Conservation (phyloP, 2,113 vertebrate species). For the Heterotis niloticus region DNA sequence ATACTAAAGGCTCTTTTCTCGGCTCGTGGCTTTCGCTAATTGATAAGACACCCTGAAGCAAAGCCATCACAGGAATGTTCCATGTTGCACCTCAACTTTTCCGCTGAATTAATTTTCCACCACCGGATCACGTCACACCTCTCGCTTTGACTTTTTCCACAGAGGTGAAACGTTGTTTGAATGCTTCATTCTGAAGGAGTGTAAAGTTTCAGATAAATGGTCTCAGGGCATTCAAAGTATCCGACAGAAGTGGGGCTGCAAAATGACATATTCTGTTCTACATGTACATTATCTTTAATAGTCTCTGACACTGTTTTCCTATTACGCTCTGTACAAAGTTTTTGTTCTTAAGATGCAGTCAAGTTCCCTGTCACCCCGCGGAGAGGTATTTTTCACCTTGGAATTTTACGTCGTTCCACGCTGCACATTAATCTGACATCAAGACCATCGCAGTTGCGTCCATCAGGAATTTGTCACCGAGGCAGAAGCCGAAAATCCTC, state of each 20-base stretch:
- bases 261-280: slow-evolving; percentile 58
- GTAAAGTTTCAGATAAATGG: slow-evolving; percentile 54
- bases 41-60: slow-evolving; percentile 67
- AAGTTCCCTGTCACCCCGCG: slow-evolving; percentile 59
- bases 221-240: slow-evolving; percentile 46
- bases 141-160: slow-evolving; percentile 46
- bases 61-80: slow-evolving; percentile 52
- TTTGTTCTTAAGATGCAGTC: slow-evolving; percentile 42
- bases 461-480: slow-evolving; percentile 46
- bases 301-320: slow-evolving; percentile 58
- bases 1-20: slow-evolving; percentile 47
- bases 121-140: slow-evolving; percentile 42
- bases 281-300: slow-evolving; percentile 61
- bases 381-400: slow-evolving; percentile 58
- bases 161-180: slow-evolving; percentile 33
- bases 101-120: slow-evolving; percentile 35
- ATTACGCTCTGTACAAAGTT: slow-evolving; percentile 42
- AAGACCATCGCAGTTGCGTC: slow-evolving; percentile 60
- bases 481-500: slow-evolving; percentile 27
- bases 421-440: slow-evolving; percentile 60
- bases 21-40: slow-evolving; percentile 67
- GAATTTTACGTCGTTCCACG: slow-evolving; percentile 58
- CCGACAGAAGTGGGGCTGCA: slow-evolving; percentile 44
- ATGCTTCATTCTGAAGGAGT: slow-evolving; percentile 45
- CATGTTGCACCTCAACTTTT: slow-evolving; percentile 57